Conservation (phyloP, 1,140 invertebrate species). For the Lordiphosa mommai region DNA sequence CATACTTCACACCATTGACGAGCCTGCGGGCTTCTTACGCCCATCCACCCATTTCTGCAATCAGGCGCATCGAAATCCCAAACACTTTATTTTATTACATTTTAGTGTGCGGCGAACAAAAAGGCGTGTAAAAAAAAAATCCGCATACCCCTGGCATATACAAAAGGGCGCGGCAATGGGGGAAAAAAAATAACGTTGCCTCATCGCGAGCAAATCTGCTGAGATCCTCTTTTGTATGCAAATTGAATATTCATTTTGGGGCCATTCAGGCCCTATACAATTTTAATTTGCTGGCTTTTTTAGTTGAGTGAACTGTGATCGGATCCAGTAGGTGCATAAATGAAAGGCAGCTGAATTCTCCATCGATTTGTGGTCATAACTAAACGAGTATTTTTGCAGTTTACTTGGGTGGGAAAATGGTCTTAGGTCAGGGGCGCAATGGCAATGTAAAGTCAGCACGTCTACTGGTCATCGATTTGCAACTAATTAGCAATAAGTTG, state of each 20-base stretch:
- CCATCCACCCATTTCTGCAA: conserved; percentile 14
- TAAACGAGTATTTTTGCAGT: background rate
- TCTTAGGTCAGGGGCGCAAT: background rate
- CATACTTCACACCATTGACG: conserved; percentile 54
- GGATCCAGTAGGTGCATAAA: background rate
- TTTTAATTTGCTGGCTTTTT: conserved; percentile 14
- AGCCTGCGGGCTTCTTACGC: conserved; percentile 19
- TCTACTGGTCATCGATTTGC: conserved; percentile 63
- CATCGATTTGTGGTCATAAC: too few relatives aligned
- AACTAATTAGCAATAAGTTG: conserved; percentile 72
- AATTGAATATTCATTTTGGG: conserved; percentile 26
- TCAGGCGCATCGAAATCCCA: conserved; percentile 42
- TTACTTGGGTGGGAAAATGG: background rate
- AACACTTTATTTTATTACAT: conserved; percentile 68
- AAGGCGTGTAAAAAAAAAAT: conserved; percentile 5
- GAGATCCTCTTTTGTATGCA: conserved; percentile 10
- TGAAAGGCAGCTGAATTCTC: too few relatives aligned
- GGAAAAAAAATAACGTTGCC: background rate
- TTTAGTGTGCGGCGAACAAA: conserved; percentile 34
- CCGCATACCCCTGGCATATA: conserved; percentile 1
- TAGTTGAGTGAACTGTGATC: conserved; percentile 11
- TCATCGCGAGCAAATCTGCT: conserved; percentile 5
- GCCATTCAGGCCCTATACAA: background rate
- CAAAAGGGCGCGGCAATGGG: conserved; percentile 5
- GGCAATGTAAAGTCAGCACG: conserved; percentile 19